phyloP scores from a whole-genome alignment of 1,140 invertebrate genomes.

The Sarcophaga peregrina region DNA sequence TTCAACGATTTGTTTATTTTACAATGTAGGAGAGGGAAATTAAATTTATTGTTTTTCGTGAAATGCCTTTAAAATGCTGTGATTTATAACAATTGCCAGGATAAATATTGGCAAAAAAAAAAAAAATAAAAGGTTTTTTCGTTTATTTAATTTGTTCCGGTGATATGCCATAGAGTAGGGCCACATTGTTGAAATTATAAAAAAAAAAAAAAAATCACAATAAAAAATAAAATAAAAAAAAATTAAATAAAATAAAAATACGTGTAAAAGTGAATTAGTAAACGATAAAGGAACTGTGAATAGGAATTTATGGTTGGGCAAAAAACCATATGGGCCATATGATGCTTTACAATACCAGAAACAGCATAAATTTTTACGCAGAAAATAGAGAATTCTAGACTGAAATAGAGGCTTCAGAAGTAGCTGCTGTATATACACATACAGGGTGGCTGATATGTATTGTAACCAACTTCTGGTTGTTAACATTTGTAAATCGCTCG shows the following conservation, averaged over 20 bases:
- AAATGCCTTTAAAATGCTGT: constrained; percentile 11
- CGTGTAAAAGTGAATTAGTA: no score
- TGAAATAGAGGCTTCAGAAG: no score
- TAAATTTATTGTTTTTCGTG: constrained; percentile 6
- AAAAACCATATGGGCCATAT: no score
- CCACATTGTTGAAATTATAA: background rate
- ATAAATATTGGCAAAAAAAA: background rate
- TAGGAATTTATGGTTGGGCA: no score
- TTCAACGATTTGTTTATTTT: background rate
- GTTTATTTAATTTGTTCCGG: background rate
- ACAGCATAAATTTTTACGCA: no score
- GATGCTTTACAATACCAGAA: no score
- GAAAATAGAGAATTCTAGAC: no score
- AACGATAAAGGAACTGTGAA: no score
- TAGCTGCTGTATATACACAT: no score
- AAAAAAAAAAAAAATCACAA: background rate
- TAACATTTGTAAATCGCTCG: no score
- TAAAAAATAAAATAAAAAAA: background rate
- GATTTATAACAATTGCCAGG: constrained; percentile 5
- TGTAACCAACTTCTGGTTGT: no score
- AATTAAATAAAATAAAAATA: background rate
- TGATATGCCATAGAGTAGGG: background rate
- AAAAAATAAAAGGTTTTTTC: background rate
- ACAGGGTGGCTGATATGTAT: no score
- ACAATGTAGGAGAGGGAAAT: background rate